phyloP scores from a whole-genome alignment of 1,140 invertebrate species.

The Sipha flava region DNA sequence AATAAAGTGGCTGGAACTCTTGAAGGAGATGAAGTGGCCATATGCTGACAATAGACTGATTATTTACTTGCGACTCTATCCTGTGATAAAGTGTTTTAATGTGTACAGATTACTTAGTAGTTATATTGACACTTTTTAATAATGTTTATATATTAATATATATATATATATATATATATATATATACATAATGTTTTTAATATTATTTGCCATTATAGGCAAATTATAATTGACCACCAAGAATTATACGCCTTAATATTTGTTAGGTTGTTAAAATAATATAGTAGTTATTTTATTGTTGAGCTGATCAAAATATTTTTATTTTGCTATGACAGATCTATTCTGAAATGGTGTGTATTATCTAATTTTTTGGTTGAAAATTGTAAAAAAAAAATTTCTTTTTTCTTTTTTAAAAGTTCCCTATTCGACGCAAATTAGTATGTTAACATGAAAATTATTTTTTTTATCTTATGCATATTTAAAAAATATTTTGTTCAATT shows the following conservation, averaged over 20 bases:
- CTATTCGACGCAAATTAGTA: too few species aligned
- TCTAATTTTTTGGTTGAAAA: too few species aligned
- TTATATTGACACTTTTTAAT: slow-evolving; percentile 1
- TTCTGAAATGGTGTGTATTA: too few species aligned
- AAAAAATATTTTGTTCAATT: not conserved
- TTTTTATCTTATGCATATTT: too few species aligned
- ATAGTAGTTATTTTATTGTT: slow-evolving; percentile 1
- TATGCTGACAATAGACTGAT: slow-evolving; percentile 46
- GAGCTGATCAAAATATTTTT: slow-evolving; percentile 8
- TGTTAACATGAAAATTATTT: too few species aligned
- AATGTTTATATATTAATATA: not conserved
- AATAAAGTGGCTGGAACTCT: slow-evolving; percentile 83
- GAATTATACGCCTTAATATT: not conserved
- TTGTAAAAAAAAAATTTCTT: too few species aligned
- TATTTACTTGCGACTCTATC: slow-evolving; percentile 10
- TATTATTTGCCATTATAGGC: slow-evolving; percentile 1
- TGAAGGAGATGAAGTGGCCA: slow-evolving; percentile 61
- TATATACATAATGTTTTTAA: not conserved
- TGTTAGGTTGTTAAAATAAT: not conserved
- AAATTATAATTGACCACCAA: not conserved
- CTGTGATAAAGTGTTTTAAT: slow-evolving; percentile 26
- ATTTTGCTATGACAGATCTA: not conserved
- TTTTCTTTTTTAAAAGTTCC: too few species aligned
- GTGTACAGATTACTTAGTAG: slow-evolving; percentile 7
- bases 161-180: not conserved